Base-by-base conservation (phyloP, 2,888 invertebrate genomes). In the Ophonus ardosiacus region DNA sequence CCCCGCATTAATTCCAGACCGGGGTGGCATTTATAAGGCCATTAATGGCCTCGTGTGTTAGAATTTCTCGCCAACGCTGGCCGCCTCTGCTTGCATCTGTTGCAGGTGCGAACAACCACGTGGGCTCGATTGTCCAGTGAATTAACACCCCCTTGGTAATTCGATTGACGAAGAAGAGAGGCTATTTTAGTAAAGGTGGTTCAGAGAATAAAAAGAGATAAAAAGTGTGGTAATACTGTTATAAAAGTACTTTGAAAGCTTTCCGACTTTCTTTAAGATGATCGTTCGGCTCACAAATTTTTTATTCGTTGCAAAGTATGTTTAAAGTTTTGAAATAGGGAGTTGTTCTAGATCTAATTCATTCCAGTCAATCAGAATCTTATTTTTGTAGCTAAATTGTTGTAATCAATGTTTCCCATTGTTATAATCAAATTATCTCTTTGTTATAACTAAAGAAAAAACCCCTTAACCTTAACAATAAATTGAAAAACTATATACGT, bases 101-200 rank as follows among this genome's bases (percentile, higher is more conserved):
- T 83, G 83, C 83, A 83, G 83, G 83, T 83, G 83, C 83, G 7
- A 83, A 57, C 38, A 18, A 15, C 51, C 65, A 24, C 71, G 18
- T 17, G 56, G 24, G 17, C 76, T 31, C 61, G 76, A 83, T 83
- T 83, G 71, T 71, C 74, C 61, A 63, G 76, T 40, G 76, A 83
- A 83, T 83, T 83, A 83, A 63, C 83, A 17, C 83, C 76, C 61
- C 21, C 7, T 40, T 76, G 59, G 57, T 83, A 76, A 83, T 83
- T 61, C 76, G 61, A 83, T 83, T 83, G 76, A 59, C 74, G 40
- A 38, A 7, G 31, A 40, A 43, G 74, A 40, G 40, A n/a, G 38
- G 68, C 38, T 71, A 40, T 71, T 71, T 71, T 17, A 38, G 24
- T 18, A 8, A 8, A 5, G 18, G 17, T 61, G 61, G 31, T 8